Conservation (phyloP, 2,113 vertebrate species). For the Glaucidium brasilianum region DNA sequence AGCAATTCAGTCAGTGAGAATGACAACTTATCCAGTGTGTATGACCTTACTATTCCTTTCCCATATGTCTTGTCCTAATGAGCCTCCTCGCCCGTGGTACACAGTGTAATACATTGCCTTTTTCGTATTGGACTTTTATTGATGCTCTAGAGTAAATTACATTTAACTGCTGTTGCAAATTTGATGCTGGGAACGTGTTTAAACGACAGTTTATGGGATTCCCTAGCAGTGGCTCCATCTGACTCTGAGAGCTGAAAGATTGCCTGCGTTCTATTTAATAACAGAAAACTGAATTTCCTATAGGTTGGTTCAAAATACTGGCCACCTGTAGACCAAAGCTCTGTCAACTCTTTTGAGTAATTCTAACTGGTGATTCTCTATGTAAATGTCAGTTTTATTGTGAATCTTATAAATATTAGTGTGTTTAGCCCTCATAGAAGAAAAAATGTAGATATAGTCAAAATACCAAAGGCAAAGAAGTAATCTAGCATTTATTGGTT, state of each 20-base stretch:
- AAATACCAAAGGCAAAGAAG: not conserved
- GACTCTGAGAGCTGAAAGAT: not conserved
- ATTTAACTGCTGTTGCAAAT: not conserved
- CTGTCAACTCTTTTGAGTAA: not conserved
- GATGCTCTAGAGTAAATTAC: not conserved
- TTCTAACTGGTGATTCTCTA: not conserved
- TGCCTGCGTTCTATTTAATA: not conserved
- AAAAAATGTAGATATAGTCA: not conserved
- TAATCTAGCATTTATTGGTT: not conserved
- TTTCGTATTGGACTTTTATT: not conserved
- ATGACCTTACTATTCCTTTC: not conserved
- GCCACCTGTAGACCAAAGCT: not conserved
- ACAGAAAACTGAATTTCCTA: not conserved
- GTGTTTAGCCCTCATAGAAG: not conserved
- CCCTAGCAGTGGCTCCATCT: not conserved
- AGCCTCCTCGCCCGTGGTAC: not conserved
- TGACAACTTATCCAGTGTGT: not conserved
- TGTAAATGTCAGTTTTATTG: not conserved
- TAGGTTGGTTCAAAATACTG: not conserved
- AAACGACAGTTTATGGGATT: not conserved
- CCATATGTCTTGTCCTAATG: not conserved
- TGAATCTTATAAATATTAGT: not conserved
- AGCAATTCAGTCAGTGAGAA: not conserved
- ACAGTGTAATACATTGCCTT: not conserved
- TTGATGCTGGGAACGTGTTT: not conserved